phyloP scores from a whole-genome alignment of 2,113 vertebrate species.

The Synchiropus splendidus region DNA sequence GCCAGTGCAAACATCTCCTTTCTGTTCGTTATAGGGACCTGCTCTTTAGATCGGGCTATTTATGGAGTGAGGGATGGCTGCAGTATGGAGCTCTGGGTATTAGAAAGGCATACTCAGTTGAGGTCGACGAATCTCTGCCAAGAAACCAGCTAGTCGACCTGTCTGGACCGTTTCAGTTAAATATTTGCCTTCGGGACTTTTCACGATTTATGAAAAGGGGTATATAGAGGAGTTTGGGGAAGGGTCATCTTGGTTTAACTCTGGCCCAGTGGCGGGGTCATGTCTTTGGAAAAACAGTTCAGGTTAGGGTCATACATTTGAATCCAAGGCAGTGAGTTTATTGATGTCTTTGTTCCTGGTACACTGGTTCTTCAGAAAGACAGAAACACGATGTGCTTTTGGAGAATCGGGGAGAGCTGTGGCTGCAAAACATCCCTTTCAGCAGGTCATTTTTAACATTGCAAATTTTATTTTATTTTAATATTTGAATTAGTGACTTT shows the following conservation, averaged over 20 bases:
- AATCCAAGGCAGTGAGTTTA: neutral
- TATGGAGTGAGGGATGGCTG: constrained; percentile 50
- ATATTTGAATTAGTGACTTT: too few relatives aligned
- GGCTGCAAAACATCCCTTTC: too few relatives aligned
- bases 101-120: constrained; percentile 44
- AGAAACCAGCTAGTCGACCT: constrained; percentile 55
- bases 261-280: constrained; percentile 14
- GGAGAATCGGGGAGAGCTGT: too few relatives aligned
- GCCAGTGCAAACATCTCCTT: constrained; percentile 58
- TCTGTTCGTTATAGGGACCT: constrained; percentile 49
- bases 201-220: constrained; percentile 46
- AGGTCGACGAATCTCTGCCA: constrained; percentile 45
- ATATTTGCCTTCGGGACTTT: constrained; percentile 62
- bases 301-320: constrained; percentile 34
- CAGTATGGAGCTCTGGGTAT: constrained; percentile 47
- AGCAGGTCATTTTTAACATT: too few relatives aligned
- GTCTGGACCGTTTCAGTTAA: constrained; percentile 61
- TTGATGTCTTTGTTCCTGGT: too few relatives aligned
- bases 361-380: too few relatives aligned
- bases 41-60: constrained; percentile 58
- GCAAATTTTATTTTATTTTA: too few relatives aligned
- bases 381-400: too few relatives aligned
- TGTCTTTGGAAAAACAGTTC: constrained; percentile 36
- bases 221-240: constrained; percentile 38
- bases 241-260: constrained; percentile 41